phyloP scores from a whole-genome alignment of 2,113 vertebrate genomes.

The Pluvianellus socialis region DNA sequence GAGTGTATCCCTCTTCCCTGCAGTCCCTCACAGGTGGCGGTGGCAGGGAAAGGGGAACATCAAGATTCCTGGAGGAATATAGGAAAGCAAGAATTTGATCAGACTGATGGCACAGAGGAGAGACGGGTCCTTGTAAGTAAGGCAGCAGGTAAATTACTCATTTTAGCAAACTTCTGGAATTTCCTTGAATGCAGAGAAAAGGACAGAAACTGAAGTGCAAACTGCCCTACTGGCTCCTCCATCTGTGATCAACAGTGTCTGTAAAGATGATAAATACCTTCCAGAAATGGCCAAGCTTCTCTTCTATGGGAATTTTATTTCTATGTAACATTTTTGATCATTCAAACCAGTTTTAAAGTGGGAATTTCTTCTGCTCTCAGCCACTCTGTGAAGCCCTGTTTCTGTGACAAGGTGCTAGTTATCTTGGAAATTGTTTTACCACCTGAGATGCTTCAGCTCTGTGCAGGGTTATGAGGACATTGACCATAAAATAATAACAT shows the following conservation, averaged over 20 bases:
- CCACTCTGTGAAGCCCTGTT: neutral
- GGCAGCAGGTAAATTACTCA: neutral
- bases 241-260: neutral
- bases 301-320: neutral
- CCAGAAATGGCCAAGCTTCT: neutral
- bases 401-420: slow-evolving; percentile 1
- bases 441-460: neutral
- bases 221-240: neutral
- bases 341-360: neutral
- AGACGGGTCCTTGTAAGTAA: neutral
- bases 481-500: neutral
- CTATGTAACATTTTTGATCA: neutral
- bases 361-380: neutral
- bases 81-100: neutral
- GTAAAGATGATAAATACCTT: neutral
- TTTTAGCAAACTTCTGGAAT: neutral
- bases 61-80: neutral
- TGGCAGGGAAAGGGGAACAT: neutral
- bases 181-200: neutral
- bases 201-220: neutral
- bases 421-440: neutral
- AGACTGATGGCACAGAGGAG: neutral
- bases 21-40: accelerated
- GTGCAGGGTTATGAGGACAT: neutral
- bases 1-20: neutral